These are phyloP conservation scores for Tyto alba DNA, from an alignment of 2,113 vertebrate genomes.

Conservation along the genomic window DNA sequence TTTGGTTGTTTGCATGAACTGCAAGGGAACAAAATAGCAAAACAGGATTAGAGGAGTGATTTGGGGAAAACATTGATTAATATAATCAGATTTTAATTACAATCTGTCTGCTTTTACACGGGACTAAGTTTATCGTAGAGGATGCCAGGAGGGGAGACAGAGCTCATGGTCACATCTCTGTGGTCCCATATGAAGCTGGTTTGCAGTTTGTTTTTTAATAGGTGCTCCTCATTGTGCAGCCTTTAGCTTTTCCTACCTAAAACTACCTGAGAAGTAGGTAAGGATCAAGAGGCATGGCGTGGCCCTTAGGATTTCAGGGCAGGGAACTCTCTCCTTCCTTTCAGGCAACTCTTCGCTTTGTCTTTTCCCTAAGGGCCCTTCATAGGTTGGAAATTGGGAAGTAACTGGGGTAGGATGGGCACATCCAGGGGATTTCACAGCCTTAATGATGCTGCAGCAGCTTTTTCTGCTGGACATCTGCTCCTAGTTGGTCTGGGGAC, in stretches of 20 bases:
- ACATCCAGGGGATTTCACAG: neutral
- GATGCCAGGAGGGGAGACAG: neutral
- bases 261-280: neutral
- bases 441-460: neutral
- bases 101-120: neutral
- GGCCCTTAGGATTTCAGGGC: neutral
- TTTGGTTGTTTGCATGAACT: neutral
- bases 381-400: neutral
- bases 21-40: neutral
- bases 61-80: constrained; percentile 13
- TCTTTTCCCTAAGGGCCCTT: neutral
- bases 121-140: neutral
- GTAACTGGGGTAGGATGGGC: neutral
- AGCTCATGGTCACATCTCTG: neutral
- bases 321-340: neutral
- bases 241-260: neutral
- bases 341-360: neutral
- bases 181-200: neutral
- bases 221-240: neutral
- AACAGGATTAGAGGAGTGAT: constrained; percentile 22
- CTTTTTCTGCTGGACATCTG: neutral
- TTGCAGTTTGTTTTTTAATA: neutral
- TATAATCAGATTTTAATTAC: constrained; percentile 7
- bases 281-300: neutral
- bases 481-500: neutral